phyloP scores from a whole-genome alignment of 2,888 invertebrate species.

The Dasysyrphus tricinctus region DNA sequence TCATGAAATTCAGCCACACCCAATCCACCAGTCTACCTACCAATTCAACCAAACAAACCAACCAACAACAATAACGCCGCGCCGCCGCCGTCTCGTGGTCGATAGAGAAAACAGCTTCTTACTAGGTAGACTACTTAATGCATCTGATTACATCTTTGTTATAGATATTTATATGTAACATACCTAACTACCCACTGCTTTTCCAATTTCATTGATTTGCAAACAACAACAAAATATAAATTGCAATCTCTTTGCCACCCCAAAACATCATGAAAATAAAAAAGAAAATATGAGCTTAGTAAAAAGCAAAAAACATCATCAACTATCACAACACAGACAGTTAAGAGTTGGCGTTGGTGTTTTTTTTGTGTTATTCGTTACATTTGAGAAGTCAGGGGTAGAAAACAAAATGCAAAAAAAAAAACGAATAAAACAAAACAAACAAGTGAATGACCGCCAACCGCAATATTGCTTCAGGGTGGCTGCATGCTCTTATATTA shows the following conservation, averaged over 20 bases:
- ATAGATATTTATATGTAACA: background rate
- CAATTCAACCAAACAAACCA: constrained; percentile 10
- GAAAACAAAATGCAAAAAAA: constrained; percentile 46
- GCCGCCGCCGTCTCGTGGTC: constrained; percentile 15
- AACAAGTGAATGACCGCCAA: constrained; percentile 74
- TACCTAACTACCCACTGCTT: background rate
- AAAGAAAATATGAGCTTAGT: constrained; percentile 6
- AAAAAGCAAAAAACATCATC: background rate
- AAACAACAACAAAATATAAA: background rate
- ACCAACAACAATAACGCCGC: background rate
- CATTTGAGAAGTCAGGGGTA: constrained; percentile 50
- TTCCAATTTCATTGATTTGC: constrained; percentile 42
- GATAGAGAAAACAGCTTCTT: constrained; percentile 6
- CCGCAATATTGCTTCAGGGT: constrained; percentile 70
- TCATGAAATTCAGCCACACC: constrained; percentile 46
- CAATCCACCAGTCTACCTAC: constrained; percentile 26
- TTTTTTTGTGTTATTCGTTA: constrained; percentile 12
- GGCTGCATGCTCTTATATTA: constrained; percentile 62
- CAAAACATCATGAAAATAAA: background rate
- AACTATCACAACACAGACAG: constrained; percentile 49
- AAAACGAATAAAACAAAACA: constrained; percentile 65
- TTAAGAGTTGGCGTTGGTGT: background rate
- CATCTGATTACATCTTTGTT: constrained; percentile 36
- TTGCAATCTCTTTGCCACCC: constrained; percentile 4
- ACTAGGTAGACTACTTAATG: constrained; percentile 28